These are phyloP conservation scores for Pentamera pediparva DNA, from an alignment of 53 echinoderm and acorn worm genomes.

Conservation along the genomic window DNA sequence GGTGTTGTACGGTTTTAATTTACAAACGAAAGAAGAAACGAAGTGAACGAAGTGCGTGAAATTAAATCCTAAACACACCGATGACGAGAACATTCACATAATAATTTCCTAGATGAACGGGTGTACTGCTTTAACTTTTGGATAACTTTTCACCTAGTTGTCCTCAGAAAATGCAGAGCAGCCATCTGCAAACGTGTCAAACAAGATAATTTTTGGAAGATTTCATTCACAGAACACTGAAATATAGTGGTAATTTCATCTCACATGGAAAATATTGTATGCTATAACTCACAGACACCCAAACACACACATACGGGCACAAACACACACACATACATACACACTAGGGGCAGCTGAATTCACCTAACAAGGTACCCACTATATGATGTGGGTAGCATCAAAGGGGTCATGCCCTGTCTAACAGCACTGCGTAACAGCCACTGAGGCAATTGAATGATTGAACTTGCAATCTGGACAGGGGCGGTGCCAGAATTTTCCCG, in stretches of 20 bases:
- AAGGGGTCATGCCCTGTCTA: too few species aligned
- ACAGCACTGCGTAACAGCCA: too few species aligned
- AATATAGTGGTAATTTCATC: background rate
- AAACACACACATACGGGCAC: background rate
- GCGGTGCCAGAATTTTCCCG: too few species aligned
- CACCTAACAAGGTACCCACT: too few species aligned
- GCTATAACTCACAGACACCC: background rate
- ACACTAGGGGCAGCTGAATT: too few species aligned
- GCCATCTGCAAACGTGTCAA: too few species aligned
- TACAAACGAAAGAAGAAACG: background rate
- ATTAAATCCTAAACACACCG: background rate
- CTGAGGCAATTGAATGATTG: too few species aligned
- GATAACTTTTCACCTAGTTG: too few species aligned
- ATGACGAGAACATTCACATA: background rate
- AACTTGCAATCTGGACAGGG: too few species aligned
- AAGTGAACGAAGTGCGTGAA: background rate
- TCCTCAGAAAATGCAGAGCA: too few species aligned
- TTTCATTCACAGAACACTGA: background rate
- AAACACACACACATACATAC: background rate
- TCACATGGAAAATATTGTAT: background rate
- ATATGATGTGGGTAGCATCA: too few species aligned
- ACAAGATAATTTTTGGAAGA: too few species aligned
- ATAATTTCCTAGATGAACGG: background rate
- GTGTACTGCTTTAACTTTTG: background rate
- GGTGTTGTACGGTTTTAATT: conserved; percentile 55